Evolutionary conservation across 2,113 vertebrate genomes (phyloP).

Genomic region (Theristicus caerulescens): DNA sequence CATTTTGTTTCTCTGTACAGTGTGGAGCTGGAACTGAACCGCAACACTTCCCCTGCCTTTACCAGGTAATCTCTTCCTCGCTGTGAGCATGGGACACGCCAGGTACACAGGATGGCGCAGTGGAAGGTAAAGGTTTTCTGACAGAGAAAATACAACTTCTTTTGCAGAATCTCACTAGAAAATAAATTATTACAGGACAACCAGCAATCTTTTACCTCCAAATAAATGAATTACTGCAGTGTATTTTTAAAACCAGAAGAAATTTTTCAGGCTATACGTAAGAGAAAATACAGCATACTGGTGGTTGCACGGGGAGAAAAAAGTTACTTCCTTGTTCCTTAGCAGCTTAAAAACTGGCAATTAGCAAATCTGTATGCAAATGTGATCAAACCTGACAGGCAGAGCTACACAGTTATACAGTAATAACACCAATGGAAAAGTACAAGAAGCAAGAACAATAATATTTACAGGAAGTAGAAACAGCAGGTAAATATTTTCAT

Average conservation of each 20-base stretch:
- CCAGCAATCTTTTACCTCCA: neutral
- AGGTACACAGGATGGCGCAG: too few species aligned
- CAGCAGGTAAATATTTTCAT: slow-evolving; percentile 12
- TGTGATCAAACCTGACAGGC: neutral
- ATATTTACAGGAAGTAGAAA: neutral
- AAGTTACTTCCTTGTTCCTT: neutral
- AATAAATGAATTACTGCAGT: neutral
- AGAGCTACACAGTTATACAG: neutral
- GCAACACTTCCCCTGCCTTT: neutral
- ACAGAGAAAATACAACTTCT: neutral
- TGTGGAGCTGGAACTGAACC: neutral
- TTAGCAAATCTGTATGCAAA: slow-evolving; percentile 20
- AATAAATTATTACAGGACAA: neutral
- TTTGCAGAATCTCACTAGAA: neutral
- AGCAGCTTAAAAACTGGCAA: slow-evolving; percentile 7
- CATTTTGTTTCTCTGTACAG: neutral
- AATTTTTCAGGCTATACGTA: neutral
- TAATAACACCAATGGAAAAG: neutral
- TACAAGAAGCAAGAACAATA: neutral
- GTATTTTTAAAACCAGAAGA: neutral
- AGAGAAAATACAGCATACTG: neutral
- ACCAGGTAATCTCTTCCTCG: neutral
- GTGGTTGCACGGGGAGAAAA: neutral
- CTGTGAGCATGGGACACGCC: neutral
- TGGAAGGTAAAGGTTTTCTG: neutral